These are phyloP conservation scores for Apis laboriosa DNA, from an alignment of 1,140 invertebrate species.

Conservation along the genomic window DNA sequence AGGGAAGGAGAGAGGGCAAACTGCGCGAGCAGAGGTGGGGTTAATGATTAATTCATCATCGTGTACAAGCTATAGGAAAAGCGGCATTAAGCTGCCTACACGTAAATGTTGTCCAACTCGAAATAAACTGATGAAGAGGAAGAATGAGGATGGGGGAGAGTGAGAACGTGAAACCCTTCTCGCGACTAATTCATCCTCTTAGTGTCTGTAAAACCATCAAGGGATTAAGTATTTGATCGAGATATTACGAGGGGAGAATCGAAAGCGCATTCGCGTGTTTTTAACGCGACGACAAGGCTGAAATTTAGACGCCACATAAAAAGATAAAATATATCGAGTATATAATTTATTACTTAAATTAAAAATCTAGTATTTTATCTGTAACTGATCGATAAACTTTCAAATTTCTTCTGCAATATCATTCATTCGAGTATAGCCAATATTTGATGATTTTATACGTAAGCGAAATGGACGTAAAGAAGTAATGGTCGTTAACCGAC, in stretches of 20 bases:
- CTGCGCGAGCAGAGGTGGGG: neutral
- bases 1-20: neutral
- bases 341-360: too few species aligned
- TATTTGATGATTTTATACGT: too few species aligned
- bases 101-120: constrained; percentile 61
- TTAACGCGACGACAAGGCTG: constrained; percentile 43
- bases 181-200: neutral
- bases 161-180: constrained; percentile 51
- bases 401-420: too few species aligned
- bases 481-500: too few species aligned
- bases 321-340: neutral
- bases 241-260: constrained; percentile 65
- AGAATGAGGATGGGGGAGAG: neutral
- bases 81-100: constrained; percentile 67
- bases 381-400: too few species aligned
- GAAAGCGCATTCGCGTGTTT: constrained; percentile 67
- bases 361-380: too few species aligned
- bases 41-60: constrained; percentile 70
- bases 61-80: constrained; percentile 49
- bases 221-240: constrained; percentile 74
- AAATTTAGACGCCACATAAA: neutral
- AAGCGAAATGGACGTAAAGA: too few species aligned
- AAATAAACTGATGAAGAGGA: neutral
- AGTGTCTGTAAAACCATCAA: constrained; percentile 69
- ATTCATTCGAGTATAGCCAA: too few species aligned